Base-by-base conservation (phyloP, 2,113 vertebrate species). In the Plotosus lineatus region DNA sequence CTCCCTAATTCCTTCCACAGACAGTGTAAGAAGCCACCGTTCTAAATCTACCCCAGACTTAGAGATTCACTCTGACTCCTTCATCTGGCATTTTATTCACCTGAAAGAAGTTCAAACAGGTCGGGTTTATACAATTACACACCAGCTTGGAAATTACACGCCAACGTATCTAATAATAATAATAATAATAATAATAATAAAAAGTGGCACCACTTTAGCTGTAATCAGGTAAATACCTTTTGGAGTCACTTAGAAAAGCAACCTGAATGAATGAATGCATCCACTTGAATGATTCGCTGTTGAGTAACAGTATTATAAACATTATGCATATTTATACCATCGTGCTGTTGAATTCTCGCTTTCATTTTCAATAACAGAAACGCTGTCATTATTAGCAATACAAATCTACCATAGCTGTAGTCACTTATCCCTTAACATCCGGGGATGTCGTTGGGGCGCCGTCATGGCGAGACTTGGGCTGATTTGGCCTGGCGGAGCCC, bases 1-100 rank as follows among this genome's bases (percentile, higher is more conserved):
- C 84, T 80, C 55, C 23, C 51, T 82, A 65, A 83, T 83, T 85
- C 86, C 83, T 85, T 73, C 81, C 44, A 60, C 68, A 75, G 76
- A 46, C 74, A 26, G 51, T 19, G 28, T 69, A 40, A 75, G 73
- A 71, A 74, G 40, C 28, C 51, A 14, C 55, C 48, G 33, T 44
- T 71, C 75, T n/a, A n/a, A n/a, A n/a, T n/a, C n/a, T 12, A 19
- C n/a, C 0, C 12, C 10, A 17, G 38, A 26, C 0, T 28, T 46
- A 11, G 26, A 2, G 61, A 23, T 10, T 65, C 33, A 19, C 10
- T n/a, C 66, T 4, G 14, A 71, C 14, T 19, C 7, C 0, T 9
- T 46, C 44, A 0, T 46, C 33, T 42, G 9, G n/a, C 17, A 6
- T 60, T 61, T 55, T 38, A 42, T 50, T 60, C 56, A 53, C 28